phyloP scores from a whole-genome alignment of 2,797 vertebrate species.

The Meda fulgida region DNA sequence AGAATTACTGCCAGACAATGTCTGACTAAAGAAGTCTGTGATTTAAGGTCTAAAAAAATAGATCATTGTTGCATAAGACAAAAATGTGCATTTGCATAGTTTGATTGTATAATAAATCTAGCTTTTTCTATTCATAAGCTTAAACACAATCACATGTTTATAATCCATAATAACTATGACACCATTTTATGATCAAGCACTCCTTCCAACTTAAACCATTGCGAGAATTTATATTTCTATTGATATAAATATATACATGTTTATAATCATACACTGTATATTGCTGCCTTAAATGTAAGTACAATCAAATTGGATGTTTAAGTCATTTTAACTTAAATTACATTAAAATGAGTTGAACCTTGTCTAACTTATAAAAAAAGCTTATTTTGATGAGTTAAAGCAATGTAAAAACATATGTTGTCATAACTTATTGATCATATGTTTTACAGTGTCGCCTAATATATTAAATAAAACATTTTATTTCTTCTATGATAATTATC shows the following conservation, averaged over 20 bases:
- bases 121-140: background rate
- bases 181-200: background rate
- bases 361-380: no score
- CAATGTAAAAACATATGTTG: no score
- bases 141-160: constrained; percentile 7
- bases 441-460: background rate
- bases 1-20: background rate
- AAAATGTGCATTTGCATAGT: constrained; percentile 31
- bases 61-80: constrained; percentile 23
- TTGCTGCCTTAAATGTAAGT: no score
- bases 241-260: background rate
- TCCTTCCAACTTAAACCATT: background rate
- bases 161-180: background rate
- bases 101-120: constrained; percentile 8
- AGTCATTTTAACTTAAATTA: no score
- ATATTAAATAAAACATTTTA: background rate
- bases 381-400: no score
- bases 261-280: background rate
- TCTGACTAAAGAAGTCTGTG: background rate
- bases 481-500: constrained; percentile 6
- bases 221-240: background rate
- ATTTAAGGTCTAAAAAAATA: constrained; percentile 25
- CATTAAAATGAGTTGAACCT: no score
- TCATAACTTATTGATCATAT: no score
- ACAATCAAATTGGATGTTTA: no score